Evolutionary conservation across 2,888 invertebrate species (phyloP).

Genomic region (Perizoma affinitatum): DNA sequence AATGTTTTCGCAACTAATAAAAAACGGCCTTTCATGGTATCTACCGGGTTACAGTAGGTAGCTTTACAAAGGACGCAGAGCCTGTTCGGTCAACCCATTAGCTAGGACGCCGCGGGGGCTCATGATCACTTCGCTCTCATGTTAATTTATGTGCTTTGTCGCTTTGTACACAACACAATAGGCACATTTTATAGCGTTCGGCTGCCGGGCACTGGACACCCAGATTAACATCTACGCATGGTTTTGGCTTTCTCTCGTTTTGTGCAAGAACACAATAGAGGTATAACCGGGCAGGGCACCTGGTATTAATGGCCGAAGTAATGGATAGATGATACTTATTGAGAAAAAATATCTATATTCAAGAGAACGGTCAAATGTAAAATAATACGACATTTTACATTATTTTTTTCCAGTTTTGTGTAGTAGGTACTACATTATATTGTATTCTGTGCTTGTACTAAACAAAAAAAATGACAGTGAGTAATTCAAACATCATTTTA

Average conservation of each 20-base stretch:
- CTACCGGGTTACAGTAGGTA: conserved; percentile 35
- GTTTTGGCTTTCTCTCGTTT: conserved; percentile 79
- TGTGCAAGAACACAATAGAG: conserved; percentile 76
- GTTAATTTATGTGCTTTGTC: conserved; percentile 83
- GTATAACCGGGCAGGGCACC: conserved; percentile 71
- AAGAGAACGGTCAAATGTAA: conserved; percentile 1
- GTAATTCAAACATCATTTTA: conserved; percentile 9
- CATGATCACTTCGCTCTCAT: conserved; percentile 82
- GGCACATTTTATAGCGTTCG: conserved; percentile 74
- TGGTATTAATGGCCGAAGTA: conserved; percentile 70
- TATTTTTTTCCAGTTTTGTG: background rate
- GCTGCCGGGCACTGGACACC: conserved; percentile 82
- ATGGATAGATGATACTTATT: conserved; percentile 48
- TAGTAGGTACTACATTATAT: no score
- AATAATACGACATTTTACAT: conserved; percentile 7
- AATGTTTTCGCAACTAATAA: conserved; percentile 38
- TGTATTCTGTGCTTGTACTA: no score
- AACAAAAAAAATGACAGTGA: background rate
- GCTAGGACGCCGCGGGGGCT: conserved; percentile 70
- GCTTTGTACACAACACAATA: conserved; percentile 72
- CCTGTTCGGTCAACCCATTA: conserved; percentile 78
- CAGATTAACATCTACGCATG: conserved; percentile 80
- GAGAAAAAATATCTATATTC: conserved; percentile 41
- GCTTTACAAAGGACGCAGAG: conserved; percentile 39
- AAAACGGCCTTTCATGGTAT: conserved; percentile 44